Conservation (phyloP, 2,797 vertebrate species). For the Leptoclinus maculatus region DNA sequence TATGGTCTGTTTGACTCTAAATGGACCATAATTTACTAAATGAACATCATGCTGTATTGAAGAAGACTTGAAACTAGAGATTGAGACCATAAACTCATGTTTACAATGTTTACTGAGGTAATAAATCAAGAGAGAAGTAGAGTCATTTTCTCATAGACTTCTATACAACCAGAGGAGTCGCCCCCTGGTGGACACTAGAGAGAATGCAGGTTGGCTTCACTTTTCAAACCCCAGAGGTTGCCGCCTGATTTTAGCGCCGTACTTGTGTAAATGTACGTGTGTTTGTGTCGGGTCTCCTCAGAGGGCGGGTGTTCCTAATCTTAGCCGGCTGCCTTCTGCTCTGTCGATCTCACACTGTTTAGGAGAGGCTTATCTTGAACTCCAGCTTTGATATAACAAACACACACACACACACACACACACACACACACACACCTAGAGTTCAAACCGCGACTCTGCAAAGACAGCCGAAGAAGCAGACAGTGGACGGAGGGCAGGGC, state of each 20-base stretch:
- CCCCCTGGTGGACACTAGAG: background rate
- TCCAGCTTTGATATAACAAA: conserved; percentile 59
- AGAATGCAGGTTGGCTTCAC: background rate
- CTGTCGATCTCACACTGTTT: conserved; percentile 69
- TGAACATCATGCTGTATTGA: background rate
- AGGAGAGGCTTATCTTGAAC: conserved; percentile 66
- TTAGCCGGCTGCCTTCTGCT: conserved; percentile 54
- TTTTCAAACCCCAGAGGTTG: background rate
- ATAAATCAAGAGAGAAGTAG: background rate
- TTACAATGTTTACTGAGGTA: background rate
- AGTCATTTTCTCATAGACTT: background rate
- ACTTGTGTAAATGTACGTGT: background rate
- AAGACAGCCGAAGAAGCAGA: conserved; percentile 53
- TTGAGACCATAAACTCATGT: background rate
- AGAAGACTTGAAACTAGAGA: no score
- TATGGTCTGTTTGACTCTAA: background rate
- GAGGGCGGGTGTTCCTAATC: conserved; percentile 62
- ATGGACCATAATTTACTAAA: background rate
- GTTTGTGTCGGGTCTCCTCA: conserved; percentile 19
- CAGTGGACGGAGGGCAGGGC: conserved; percentile 63
- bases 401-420: conserved; percentile 22
- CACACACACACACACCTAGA: conserved; percentile 32
- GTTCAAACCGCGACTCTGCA: conserved; percentile 37
- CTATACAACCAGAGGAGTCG: background rate
- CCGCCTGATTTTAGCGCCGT: background rate